Evolutionary conservation across 2,797 vertebrate genomes (phyloP).

Genomic region (Pseudotriccus pelzelni): DNA sequence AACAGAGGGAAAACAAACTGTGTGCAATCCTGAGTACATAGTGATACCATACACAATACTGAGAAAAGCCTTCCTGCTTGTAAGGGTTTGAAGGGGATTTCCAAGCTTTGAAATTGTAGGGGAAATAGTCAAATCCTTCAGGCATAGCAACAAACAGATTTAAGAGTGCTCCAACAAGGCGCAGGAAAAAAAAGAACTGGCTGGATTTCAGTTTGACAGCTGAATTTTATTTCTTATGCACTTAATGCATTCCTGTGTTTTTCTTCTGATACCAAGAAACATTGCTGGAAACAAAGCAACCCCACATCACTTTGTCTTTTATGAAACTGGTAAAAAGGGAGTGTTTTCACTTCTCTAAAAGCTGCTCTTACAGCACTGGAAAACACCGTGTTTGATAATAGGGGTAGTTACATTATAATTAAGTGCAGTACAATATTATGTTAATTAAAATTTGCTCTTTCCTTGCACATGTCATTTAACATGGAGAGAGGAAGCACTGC

Average conservation of each 20-base stretch:
- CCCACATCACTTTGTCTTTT: not conserved
- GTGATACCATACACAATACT: not conserved
- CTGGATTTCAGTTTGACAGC: constrained; percentile 24
- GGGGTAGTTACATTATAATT: not conserved
- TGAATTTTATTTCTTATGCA: constrained; percentile 17
- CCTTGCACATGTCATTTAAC: not conserved
- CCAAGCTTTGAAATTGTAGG: constrained; percentile 35
- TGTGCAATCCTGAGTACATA: not conserved
- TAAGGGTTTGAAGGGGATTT: constrained; percentile 62
- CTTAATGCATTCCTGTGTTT: not conserved
- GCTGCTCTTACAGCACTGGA: not conserved
- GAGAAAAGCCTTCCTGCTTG: constrained; percentile 4
- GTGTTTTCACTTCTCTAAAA: constrained; percentile 29
- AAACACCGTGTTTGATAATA: not conserved
- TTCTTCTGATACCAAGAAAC: not conserved
- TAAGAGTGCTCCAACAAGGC: not conserved
- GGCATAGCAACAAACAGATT: not conserved
- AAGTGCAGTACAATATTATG: not conserved
- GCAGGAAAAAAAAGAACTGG: not conserved
- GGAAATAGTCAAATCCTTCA: constrained; percentile 41
- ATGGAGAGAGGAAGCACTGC: not conserved
- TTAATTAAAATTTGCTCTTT: not conserved
- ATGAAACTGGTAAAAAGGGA: not conserved
- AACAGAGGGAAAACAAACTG: not conserved
- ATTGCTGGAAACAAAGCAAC: not conserved